A percentile compares a stretch with the other conserved stretches of the same genome.
phyloP scores from a whole-genome alignment of 2,888 invertebrate species.

The Hydrotaea cyrtoneurina region DNA sequence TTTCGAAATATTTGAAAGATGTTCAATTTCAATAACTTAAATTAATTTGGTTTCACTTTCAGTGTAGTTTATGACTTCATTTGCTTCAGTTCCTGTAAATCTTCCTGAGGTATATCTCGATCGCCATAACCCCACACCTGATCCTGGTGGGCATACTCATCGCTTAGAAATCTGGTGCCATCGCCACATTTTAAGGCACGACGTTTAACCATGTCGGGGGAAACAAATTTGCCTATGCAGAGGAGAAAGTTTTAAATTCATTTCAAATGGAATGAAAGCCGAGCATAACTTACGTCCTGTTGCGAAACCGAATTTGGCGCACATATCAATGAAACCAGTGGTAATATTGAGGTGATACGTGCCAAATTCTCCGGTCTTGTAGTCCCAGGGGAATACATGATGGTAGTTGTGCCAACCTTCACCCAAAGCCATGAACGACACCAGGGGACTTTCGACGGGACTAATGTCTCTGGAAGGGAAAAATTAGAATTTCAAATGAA shows the following conservation, averaged over 20 bases:
- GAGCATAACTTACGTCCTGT: slow-evolving; percentile 84
- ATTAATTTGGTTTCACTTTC: slow-evolving; percentile 4
- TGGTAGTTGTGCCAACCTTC: slow-evolving; percentile 94
- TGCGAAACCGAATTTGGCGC: slow-evolving; percentile 90
- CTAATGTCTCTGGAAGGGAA: slow-evolving; percentile 84
- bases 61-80: slow-evolving; percentile 81
- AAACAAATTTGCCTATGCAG: slow-evolving; percentile 82
- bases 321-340: slow-evolving; percentile 90
- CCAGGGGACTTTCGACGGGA: slow-evolving; percentile 87
- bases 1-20: neutral
- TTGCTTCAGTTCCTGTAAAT: slow-evolving; percentile 82
- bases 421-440: slow-evolving; percentile 88
- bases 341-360: slow-evolving; percentile 86
- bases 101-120: slow-evolving; percentile 82
- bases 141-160: slow-evolving; percentile 78
- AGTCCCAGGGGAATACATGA: slow-evolving; percentile 88
- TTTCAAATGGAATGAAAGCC: neutral
- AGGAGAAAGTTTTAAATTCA: neutral
- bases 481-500: no score
- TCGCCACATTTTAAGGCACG: slow-evolving; percentile 84
- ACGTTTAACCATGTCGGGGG: slow-evolving; percentile 83
- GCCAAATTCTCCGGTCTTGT: slow-evolving; percentile 86
- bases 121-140: slow-evolving; percentile 86
- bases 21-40: neutral
- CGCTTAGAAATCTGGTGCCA: slow-evolving; percentile 81